Percentiles rank a stretch among this genome's conserved stretches.
Conservation (phyloP, 2,888 invertebrate genomes). For the Dasypolia templi region DNA sequence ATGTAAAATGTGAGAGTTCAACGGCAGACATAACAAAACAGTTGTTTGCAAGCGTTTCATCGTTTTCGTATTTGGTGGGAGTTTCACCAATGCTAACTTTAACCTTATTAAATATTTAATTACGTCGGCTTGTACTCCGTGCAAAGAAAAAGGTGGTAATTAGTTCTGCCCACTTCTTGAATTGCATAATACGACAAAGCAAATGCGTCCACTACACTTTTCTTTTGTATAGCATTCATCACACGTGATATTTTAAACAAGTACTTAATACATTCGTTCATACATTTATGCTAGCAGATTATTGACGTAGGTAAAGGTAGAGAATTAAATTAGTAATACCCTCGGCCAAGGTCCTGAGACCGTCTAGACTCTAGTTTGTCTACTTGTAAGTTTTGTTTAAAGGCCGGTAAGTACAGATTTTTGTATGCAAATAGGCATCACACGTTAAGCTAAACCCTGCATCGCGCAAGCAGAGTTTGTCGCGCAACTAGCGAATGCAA, state of each 20-base stretch:
- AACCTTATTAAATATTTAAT: slow-evolving; percentile 34
- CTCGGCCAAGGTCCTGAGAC: not conserved
- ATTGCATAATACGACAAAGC: slow-evolving; percentile 8
- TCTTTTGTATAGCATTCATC: not conserved
- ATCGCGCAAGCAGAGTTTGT: too few species aligned
- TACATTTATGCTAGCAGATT: not conserved
- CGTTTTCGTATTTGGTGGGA: not conserved
- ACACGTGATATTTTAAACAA: not conserved
- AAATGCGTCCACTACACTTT: not conserved
- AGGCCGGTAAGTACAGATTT: not conserved
- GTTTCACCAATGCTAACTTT: slow-evolving; percentile 7
- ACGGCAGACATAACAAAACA: not conserved
- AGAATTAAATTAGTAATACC: not conserved
- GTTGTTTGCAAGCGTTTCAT: slow-evolving; percentile 3
- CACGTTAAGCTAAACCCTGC: too few species aligned
- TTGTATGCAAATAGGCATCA: too few species aligned
- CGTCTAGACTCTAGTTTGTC: not conserved
- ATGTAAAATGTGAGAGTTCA: slow-evolving; percentile 22
- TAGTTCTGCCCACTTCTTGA: not conserved
- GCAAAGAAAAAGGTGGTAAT: slow-evolving; percentile 2
- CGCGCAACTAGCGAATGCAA: too few species aligned
- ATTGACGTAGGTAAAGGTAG: too few species aligned
- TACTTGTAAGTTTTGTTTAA: not conserved
- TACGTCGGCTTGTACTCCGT: not conserved
- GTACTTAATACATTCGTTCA: too few species aligned